Base-by-base conservation (phyloP, 2,113 vertebrate genomes). In the Phoxinus phoxinus region DNA sequence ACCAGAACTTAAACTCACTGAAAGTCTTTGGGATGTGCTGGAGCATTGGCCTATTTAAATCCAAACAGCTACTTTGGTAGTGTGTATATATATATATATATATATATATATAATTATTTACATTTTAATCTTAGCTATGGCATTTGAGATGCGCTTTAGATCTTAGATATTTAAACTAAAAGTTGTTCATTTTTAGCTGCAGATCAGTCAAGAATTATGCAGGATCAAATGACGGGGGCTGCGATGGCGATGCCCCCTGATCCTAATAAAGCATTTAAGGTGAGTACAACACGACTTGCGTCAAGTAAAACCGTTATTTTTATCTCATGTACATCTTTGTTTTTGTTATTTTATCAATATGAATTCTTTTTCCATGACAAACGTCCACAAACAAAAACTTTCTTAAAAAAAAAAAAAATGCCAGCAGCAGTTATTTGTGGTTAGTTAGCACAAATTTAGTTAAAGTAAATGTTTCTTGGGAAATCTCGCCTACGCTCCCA, bases 241-340 rank as follows among this genome's bases (percentile, higher is more conserved):
- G 94, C 94, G 32, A 94, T 95, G 94, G 90, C 94, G 27, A 94
- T 93, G 91, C 93, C 94, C 3, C 91, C 93, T 1, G 94, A 96
- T 88, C 94, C 93, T 86, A 96, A 96, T 92, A 96, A 96, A 89
- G 95, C 95, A 19, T 96, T 96, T 61, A 96, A 96, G 94, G 96
- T 96, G 58, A 86, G 87, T 32, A 11, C 9, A 44, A 27, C n/a
- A 27, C 61, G 32, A 30, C 32, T 63, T 56, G 11, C 35, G 0
- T n/a, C 30, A 65, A 19, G 44, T 15, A 46, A 48, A 27, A 8
- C 7, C 19, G 17, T 56, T 61, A 15, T 73, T 25, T 9, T 25
- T 11, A 1, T 65, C 65, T 79, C 35, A 19, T 59, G 10, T 32
- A 10, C 12, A 44, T 8, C 37, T 53, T 53, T 51, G 4, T 51